Evolutionary conservation across 2,888 invertebrate species (phyloP).

Genomic region (Cordylochernes scorpioides): DNA sequence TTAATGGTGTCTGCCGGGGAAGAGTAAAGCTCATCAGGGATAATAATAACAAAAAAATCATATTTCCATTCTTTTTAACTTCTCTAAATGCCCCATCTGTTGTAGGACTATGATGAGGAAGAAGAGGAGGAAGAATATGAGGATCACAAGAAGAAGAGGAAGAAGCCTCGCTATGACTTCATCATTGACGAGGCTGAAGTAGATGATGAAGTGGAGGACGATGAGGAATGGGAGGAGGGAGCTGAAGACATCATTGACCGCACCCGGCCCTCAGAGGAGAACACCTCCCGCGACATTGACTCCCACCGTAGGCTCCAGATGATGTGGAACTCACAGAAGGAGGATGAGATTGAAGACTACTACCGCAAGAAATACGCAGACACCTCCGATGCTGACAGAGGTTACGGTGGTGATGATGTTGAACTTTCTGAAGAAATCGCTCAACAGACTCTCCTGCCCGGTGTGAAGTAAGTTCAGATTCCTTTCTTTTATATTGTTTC

Average conservation of each 20-base stretch:
- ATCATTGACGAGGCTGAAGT: constrained; percentile 92
- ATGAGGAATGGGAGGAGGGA: constrained; percentile 90
- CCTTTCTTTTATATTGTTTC: too few species aligned
- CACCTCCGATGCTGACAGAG: constrained; percentile 38
- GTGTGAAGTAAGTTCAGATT: constrained; percentile 60
- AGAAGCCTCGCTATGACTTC: constrained; percentile 50
- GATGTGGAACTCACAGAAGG: constrained; percentile 67
- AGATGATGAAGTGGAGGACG: constrained; percentile 58
- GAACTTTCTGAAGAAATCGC: constrained; percentile 96
- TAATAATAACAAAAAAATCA: too few species aligned
- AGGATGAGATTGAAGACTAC: constrained; percentile 90
- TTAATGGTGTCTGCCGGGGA: too few species aligned
- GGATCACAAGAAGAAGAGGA: constrained; percentile 37
- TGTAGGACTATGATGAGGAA: constrained; percentile 68
- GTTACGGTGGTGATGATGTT: constrained; percentile 75
- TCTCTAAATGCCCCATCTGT: too few species aligned
- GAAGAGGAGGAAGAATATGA: constrained; percentile 45
- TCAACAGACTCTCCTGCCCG: constrained; percentile 82
- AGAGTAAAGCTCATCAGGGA: too few species aligned
- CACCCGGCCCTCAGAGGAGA: constrained; percentile 67
- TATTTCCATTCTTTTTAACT: too few species aligned
- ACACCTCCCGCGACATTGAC: constrained; percentile 80
- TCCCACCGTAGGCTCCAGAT: constrained; percentile 55
- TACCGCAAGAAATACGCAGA: constrained; percentile 82
- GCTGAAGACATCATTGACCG: constrained; percentile 40